phyloP scores from a whole-genome alignment of 2,888 invertebrate species.

The Epirrita christyi region DNA sequence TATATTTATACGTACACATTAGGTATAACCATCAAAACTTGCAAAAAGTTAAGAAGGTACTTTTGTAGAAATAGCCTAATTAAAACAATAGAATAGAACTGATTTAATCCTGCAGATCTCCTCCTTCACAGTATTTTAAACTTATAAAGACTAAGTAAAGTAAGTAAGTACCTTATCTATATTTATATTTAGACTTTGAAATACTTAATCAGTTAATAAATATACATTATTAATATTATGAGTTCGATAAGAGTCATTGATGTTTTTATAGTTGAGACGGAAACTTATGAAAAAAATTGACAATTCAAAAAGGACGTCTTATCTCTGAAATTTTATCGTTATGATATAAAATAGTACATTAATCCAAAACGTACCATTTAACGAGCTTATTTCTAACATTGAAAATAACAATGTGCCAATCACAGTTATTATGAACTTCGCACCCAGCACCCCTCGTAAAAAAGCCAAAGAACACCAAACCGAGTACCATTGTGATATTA shows the following conservation, averaged over 20 bases:
- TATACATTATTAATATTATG: too few species aligned
- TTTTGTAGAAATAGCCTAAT: too few species aligned
- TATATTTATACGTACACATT: too few species aligned
- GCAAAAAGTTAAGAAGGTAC: too few species aligned
- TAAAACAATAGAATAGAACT: too few species aligned
- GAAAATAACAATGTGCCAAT: constrained; percentile 46
- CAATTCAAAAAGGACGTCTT: constrained; percentile 1
- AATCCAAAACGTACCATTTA: constrained; percentile 5
- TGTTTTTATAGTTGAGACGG: background rate
- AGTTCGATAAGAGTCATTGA: background rate
- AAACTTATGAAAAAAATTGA: background rate
- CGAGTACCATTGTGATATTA: constrained; percentile 61
- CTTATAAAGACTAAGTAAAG: too few species aligned
- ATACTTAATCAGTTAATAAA: too few species aligned
- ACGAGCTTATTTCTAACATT: constrained; percentile 24
- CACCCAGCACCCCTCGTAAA: constrained; percentile 46
- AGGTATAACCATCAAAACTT: too few species aligned
- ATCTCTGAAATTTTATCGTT: constrained; percentile 2
- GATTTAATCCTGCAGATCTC: too few species aligned
- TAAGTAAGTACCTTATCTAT: too few species aligned
- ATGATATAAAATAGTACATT: constrained; percentile 1
- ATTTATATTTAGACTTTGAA: too few species aligned
- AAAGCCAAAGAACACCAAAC: constrained; percentile 52
- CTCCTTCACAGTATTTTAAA: too few species aligned
- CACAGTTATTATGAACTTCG: constrained; percentile 46